These are phyloP conservation scores for Heliopora coerulea DNA, from an alignment of 92 coral and sea anemone species.

Conservation along the genomic window DNA sequence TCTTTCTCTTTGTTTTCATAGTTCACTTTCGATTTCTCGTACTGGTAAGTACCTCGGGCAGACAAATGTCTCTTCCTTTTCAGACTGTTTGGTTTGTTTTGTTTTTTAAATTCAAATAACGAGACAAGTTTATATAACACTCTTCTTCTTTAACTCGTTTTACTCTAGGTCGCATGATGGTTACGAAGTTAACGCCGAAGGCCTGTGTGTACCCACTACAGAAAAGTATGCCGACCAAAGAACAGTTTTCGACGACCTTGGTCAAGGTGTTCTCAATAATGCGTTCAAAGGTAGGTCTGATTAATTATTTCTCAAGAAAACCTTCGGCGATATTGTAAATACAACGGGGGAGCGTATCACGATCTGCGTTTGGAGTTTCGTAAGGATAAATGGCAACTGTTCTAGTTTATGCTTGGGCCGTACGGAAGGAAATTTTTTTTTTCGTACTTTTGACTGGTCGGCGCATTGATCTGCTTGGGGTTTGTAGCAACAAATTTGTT, in stretches of 20 bases:
- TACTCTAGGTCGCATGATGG: constrained; percentile 88
- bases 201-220: constrained; percentile 45
- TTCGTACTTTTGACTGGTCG: too few species aligned
- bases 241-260: constrained; percentile 88
- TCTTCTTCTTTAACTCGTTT: neutral
- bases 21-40: constrained; percentile 96
- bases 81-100: neutral
- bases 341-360: too few species aligned
- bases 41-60: constrained; percentile 69
- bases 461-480: too few species aligned
- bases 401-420: too few species aligned
- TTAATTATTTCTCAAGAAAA: neutral
- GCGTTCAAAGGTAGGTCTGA: constrained; percentile 79
- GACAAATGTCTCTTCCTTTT: neutral
- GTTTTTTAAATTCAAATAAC: constrained; percentile 13
- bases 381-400: too few species aligned
- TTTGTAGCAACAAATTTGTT: constrained; percentile 10
- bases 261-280: constrained; percentile 93
- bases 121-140: neutral
- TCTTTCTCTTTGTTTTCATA: constrained; percentile 32
- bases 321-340: too few species aligned
- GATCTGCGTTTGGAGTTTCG: neutral
- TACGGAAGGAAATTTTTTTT: too few species aligned
- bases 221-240: constrained; percentile 86
- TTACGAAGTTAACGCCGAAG: constrained; percentile 74